Percentiles rank a stretch among this genome's conserved stretches.
Evolutionary conservation across 2,113 vertebrate genomes (phyloP).

Genomic region (Pterocles orientalis): DNA sequence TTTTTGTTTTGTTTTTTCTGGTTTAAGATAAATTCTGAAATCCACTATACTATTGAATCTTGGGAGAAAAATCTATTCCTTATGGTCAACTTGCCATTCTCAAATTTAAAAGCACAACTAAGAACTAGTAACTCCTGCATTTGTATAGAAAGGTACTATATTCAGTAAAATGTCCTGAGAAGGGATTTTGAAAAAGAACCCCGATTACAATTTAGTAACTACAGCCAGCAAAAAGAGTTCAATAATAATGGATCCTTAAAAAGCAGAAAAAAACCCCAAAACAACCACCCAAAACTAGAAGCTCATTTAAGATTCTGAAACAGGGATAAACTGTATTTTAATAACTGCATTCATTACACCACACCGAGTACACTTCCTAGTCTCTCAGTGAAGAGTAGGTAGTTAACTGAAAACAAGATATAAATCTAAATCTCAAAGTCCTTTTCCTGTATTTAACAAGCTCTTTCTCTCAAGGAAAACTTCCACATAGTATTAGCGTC

Average conservation of each 20-base stretch:
- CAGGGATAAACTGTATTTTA: neutral
- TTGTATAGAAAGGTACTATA: neutral
- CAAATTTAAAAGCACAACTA: neutral
- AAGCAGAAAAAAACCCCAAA: neutral
- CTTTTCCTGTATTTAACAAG: neutral
- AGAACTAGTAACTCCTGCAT: neutral
- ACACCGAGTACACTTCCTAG: neutral
- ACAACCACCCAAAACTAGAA: neutral
- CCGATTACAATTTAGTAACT: neutral
- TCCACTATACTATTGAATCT: accelerated
- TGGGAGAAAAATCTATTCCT: neutral
- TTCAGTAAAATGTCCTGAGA: neutral
- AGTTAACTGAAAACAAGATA: neutral
- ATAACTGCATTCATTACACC: neutral
- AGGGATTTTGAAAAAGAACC: neutral
- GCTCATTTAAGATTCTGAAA: neutral
- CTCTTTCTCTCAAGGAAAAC: neutral
- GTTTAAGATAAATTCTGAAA: neutral
- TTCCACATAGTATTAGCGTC: neutral
- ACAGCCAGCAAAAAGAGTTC: neutral
- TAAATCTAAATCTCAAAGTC: neutral
- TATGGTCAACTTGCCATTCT: neutral
- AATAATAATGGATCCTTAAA: neutral
- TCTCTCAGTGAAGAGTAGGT: neutral
- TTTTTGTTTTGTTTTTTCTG: neutral